Evolutionary conservation across 2,797 vertebrate genomes (phyloP).

Genomic region (Forpus xanthops): DNA sequence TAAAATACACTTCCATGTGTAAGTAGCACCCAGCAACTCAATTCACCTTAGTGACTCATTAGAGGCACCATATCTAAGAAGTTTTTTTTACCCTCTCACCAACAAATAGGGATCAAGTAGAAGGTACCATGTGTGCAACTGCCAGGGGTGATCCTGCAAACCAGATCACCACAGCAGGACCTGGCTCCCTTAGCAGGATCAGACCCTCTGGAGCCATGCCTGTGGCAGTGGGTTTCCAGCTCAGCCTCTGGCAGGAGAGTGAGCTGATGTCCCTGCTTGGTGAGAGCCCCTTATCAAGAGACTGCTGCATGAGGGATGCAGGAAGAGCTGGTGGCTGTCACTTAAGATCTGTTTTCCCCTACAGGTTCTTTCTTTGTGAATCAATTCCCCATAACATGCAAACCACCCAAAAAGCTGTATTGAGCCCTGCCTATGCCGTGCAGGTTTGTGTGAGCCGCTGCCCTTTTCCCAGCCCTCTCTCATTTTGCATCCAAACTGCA

Average conservation of each 20-base stretch:
- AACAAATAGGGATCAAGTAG: background rate
- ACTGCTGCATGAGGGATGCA: background rate
- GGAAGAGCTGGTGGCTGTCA: background rate
- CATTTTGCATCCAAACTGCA: background rate
- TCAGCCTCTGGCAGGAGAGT: background rate
- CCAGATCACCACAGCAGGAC: background rate
- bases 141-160: background rate
- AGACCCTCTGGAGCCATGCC: rapidly evolving
- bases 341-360: background rate
- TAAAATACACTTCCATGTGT: background rate
- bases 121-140: background rate
- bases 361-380: background rate
- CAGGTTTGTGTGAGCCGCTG: background rate
- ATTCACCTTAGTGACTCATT: background rate
- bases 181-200: background rate
- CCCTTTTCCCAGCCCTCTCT: background rate
- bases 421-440: background rate
- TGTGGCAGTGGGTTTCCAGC: background rate
- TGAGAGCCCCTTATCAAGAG: background rate
- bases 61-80: background rate
- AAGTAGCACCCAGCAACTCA: background rate
- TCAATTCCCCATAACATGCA: background rate
- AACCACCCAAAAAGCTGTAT: background rate
- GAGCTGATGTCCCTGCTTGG: background rate
- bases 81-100: background rate